These are phyloP conservation scores for Acleris emargana DNA, from an alignment of 2,888 invertebrate genomes.

Conservation along the genomic window DNA sequence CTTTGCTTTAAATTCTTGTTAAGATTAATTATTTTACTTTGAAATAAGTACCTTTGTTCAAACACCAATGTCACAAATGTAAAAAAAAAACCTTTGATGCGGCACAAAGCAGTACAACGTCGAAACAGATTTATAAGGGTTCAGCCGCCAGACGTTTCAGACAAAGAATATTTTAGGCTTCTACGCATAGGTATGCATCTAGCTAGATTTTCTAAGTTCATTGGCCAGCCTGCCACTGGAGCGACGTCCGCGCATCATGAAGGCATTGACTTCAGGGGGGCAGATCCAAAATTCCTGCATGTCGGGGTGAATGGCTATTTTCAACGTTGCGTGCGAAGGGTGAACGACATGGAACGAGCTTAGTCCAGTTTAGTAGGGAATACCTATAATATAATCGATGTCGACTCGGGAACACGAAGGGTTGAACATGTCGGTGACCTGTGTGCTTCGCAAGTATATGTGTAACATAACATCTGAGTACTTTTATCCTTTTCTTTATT, in stretches of 20 bases:
- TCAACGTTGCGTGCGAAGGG: slow-evolving; percentile 42
- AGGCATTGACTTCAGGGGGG: slow-evolving; percentile 60
- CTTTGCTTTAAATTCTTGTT: neutral
- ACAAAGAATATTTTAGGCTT: neutral
- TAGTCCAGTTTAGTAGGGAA: slow-evolving; percentile 35
- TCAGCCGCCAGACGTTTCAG: neutral
- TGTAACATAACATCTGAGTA: too few species aligned
- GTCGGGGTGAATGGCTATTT: slow-evolving; percentile 45
- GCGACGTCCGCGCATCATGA: slow-evolving; percentile 53
- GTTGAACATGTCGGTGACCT: neutral
- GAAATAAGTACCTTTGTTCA: too few species aligned
- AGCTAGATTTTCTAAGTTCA: slow-evolving; percentile 45
- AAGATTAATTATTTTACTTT: neutral
- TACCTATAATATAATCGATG: slow-evolving; percentile 19
- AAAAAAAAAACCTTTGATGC: too few species aligned
- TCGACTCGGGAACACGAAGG: neutral
- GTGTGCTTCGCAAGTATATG: neutral
- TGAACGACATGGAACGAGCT: slow-evolving; percentile 36
- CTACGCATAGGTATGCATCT: neutral
- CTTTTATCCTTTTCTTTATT: too few species aligned
- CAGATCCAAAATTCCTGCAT: slow-evolving; percentile 54
- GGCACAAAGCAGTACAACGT: too few species aligned
- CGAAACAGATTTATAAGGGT: too few species aligned
- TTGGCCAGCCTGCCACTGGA: slow-evolving; percentile 54
- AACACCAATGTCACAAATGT: too few species aligned